Base-by-base conservation (phyloP, 2,113 vertebrate genomes). In the Phyllostomus discolor region DNA sequence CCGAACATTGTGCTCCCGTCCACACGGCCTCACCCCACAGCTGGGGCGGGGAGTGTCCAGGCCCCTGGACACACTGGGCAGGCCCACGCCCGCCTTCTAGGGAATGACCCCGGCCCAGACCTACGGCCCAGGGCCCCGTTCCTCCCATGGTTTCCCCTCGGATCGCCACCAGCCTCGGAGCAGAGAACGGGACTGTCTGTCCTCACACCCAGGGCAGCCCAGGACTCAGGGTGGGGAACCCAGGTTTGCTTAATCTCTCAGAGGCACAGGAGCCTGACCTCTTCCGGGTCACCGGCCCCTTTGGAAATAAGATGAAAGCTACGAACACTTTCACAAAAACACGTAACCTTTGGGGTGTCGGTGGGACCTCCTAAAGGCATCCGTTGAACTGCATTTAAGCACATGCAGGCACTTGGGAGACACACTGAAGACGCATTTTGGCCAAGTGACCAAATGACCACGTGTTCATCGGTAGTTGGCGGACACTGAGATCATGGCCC, bases 381-480 rank as follows among this genome's bases (percentile, higher is more conserved):
- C 26, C 35, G 0, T 4, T 67, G 26, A 11, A 26, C 5, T 48
- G 14, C 12, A 15, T 20, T 48, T 10, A 8, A 41, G 22, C 43
- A 17, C 15, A 38, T 22, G 11, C 1, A 33, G 8, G 4, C 6
- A 9, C 26, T 11, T 4, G 10, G 16, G 7, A 15, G 33, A 17
- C 1, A 10, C 54, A 11, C 16, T 9, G n/a, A 33, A 12, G 43
- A 31, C 22, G 12, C 0, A 0, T 41, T 31, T 11, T 48, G 38
- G 80, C 10, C 73, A 81, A 17, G 70, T 28, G 50, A 41, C 46
- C 57, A 54, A 69, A 73, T 59, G n/a, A 50, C 46, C 57, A 54
- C 50, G 73, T 41, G 67, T 31, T 9, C n/a, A 33, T 76, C 81
- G 35, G 8, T 10, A 67, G 33, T 0, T 48, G 54, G 41, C 12